Evolutionary conservation across 2,113 vertebrate genomes (phyloP), one percentile per base, ranked within the genome.

Genomic region (Hydropotes inermis): DNA sequence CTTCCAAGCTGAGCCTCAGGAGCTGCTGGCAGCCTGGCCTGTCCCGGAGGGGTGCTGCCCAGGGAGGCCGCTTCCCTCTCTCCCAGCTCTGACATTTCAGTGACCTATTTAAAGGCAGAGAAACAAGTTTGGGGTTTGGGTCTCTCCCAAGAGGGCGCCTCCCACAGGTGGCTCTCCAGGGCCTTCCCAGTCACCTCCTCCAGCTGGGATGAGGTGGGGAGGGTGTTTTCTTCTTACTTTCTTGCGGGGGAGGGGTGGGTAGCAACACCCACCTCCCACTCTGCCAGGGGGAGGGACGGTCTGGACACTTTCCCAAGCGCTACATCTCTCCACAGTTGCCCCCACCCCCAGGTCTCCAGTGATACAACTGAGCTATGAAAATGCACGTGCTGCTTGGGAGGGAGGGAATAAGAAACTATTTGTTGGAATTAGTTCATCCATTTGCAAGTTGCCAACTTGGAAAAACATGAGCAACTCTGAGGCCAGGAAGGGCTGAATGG

Each of bases 361-460:
- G 5, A 85, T 83, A 91, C 95, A 91, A 88, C 4, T 30, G 36
- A 43, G 64, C 28, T 55, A 28, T 39, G 45, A 70, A 96, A 82
- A 88, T 13, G 2, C n/a, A 89, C 52, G n/a, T 10, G 30, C 52
- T 64, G 57, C 89, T 85, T 39, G 3, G 39, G 36, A 81, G 23
- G 25, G 8, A 10, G 33, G 57, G n/a, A 60, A 8, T 23, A 7
- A 5, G 87, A 88, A 97, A 57, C 91, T 81, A 91, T 95, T 89
- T 52, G n/a, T 86, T 94, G 81, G 85, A 30, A 92, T 95, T 84
- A 90, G n/a, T 90, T 97, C 88, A 78, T 87, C 87, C 57, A 23
- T 95, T 45, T 70, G 45, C 33, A 88, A 43, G 27, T 82, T 93
- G 93, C 94, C 91, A 97, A 97, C 54, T 95, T 95, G 97, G 97